A percentile compares a stretch with the other conserved stretches of the same genome.
phyloP scores from a whole-genome alignment of 53 echinoderm and acorn worm species.

The Arbacia lixula region DNA sequence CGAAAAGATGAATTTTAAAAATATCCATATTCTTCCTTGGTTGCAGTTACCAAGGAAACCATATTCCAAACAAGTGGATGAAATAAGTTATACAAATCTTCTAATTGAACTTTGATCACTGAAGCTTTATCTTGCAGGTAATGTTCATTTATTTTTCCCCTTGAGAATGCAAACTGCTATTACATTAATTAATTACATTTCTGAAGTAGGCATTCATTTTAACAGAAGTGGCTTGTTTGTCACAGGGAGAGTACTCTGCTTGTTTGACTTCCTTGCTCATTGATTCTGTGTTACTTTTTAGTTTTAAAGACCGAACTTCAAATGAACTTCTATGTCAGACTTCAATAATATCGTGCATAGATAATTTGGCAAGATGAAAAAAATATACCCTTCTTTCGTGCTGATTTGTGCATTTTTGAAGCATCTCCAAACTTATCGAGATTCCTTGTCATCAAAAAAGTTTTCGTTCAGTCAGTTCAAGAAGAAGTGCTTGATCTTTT shows the following conservation, averaged over 20 bases:
- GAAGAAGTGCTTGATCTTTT: slow-evolving; percentile 5
- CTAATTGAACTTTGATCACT: too few species aligned
- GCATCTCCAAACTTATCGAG: slow-evolving; percentile 7
- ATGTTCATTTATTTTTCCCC: too few species aligned
- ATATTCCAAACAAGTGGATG: too few species aligned
- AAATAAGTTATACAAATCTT: too few species aligned
- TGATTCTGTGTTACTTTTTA: not conserved
- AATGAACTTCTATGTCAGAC: slow-evolving; percentile 25
- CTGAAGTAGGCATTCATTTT: not conserved
- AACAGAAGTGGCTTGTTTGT: too few species aligned
- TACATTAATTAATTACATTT: not conserved
- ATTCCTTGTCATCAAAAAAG: slow-evolving; percentile 22
- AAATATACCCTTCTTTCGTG: slow-evolving; percentile 18
- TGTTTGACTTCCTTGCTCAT: too few species aligned
- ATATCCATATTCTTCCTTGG: too few species aligned
- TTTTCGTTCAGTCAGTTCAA: slow-evolving; percentile 9
- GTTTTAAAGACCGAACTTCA: slow-evolving; percentile 6
- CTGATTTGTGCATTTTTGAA: not conserved
- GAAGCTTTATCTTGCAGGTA: too few species aligned
- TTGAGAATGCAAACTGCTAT: too few species aligned
- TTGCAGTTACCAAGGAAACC: too few species aligned
- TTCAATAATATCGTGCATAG: slow-evolving; percentile 2
- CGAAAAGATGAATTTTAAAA: too few species aligned
- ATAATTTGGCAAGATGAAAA: slow-evolving; percentile 9
- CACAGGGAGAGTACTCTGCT: too few species aligned